Conservation (phyloP, 2,113 vertebrate species). For the Eptesicus fuscus region DNA sequence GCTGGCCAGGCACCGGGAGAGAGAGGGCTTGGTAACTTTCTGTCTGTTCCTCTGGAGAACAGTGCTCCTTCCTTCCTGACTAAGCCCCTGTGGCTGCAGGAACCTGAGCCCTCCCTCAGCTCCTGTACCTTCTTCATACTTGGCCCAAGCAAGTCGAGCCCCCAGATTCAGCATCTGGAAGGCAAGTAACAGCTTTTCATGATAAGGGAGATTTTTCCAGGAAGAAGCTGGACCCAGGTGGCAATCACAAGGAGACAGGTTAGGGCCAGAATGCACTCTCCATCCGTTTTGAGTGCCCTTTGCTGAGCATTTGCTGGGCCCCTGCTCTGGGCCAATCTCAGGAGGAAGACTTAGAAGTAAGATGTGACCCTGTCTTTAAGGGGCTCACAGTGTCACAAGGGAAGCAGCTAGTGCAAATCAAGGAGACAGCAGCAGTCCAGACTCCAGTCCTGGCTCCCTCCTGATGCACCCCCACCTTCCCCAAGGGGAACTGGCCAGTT, state of each 20-base stretch:
- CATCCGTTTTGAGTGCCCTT: not conserved
- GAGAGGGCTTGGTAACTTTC: too few relatives aligned
- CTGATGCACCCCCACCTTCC: rapidly evolving
- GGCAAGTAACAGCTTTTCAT: not conserved
- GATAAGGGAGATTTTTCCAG: not conserved
- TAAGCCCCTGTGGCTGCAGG: not conserved
- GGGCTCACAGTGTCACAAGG: not conserved
- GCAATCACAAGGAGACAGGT: not conserved
- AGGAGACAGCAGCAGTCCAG: not conserved
- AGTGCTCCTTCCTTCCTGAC: not conserved
- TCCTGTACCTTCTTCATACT: not conserved
- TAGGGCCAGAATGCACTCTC: not conserved
- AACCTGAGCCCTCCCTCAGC: not conserved
- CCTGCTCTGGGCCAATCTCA: not conserved
- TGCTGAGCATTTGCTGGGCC: not conserved
- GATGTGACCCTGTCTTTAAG: not conserved
- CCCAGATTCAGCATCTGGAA: not conserved
- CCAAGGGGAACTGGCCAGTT: not conserved
- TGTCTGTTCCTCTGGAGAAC: not conserved
- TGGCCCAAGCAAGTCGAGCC: not conserved
- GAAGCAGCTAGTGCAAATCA: not conserved
- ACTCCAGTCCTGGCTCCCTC: not conserved
- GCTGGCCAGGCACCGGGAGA: not conserved
- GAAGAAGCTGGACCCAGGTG: not conserved
- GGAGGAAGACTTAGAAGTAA: not conserved